Conservation (phyloP, 2,797 vertebrate species). For the Intellagama lesueurii region DNA sequence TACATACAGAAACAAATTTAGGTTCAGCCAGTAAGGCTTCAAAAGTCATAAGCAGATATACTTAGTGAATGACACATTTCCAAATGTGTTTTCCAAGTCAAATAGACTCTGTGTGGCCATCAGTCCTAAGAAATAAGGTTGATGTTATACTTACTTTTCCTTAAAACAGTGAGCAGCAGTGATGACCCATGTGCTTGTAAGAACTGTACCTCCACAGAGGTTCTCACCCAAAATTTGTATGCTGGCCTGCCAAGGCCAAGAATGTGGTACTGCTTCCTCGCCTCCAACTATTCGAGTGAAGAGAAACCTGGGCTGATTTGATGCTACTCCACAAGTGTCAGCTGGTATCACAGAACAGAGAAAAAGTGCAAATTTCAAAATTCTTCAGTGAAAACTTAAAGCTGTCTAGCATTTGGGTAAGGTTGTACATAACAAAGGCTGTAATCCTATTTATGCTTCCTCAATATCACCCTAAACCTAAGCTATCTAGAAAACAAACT, state of each 20-base stretch:
- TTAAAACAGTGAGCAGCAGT: slow-evolving; percentile 69
- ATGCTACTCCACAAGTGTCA: slow-evolving; percentile 46
- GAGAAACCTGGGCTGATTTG: slow-evolving; percentile 62
- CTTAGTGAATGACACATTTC: neutral
- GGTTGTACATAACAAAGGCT: no score
- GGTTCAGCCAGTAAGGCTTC: neutral
- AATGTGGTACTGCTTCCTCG: slow-evolving; percentile 67
- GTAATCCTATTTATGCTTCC: no score
- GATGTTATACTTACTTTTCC: slow-evolving; percentile 34
- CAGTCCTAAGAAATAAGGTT: neutral
- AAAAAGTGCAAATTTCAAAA: neutral
- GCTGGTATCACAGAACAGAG: slow-evolving; percentile 40
- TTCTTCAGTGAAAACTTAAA: neutral
- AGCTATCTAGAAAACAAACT: slow-evolving; percentile 16
- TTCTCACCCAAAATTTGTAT: slow-evolving; percentile 66
- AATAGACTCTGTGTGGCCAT: rapidly evolving
- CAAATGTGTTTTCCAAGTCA: neutral
- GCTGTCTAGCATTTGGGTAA: neutral
- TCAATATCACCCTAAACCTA: neutral
- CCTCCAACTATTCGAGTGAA: slow-evolving; percentile 63
- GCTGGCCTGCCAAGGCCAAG: slow-evolving; percentile 74
- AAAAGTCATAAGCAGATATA: neutral
- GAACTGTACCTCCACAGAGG: slow-evolving; percentile 62
- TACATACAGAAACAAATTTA: neutral
- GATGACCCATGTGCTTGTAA: slow-evolving; percentile 63